Base-by-base conservation (phyloP, 2,888 invertebrate genomes). In the Venusia cambrica region DNA sequence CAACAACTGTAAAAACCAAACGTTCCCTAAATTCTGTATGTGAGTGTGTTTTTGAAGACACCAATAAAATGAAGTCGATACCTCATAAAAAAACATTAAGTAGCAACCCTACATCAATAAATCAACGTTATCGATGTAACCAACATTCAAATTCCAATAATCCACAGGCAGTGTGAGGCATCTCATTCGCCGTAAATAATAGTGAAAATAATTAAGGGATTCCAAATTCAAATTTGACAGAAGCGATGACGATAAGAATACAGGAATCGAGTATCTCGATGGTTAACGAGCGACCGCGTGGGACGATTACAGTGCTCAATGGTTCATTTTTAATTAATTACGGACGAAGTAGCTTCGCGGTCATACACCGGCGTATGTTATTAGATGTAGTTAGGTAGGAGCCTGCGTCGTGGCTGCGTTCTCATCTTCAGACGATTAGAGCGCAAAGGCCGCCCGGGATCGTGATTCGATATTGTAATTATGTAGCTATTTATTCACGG, bases 381-480 rank as follows among this genome's bases (percentile, higher is more conserved):
- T 73, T 70, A 71, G 57, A 60, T 46, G 56, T 55, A 68, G 57
- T 50, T 57, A 77, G 34, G 16, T 57, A 77, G 34, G 16, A 19
- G 69, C 68, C 73, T 71, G 67, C 73, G 62, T 56, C 67, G 69
- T 66, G 62, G 58, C 57, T 58, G 12, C 62, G 66, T 69, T 76
- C 73, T 73, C 79, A 74, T 83, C 79, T 76, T 65, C 71, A 59
- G 36, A 58, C 75, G 70, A 77, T 78, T 74, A 75, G 62, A 76
- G 66, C 65, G 58, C 62, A 49, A 66, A 72, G 73, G 73, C 65
- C 69, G 60, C 51, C 35, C 63, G 55, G 65, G 65, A 71, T 83
- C 85, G 83, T 84, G 83, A 80, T 79, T 74, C 75, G 63, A 79
- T 78, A 75, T 77, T 73, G 78, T 81, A 81, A 84, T 83, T 83